Percentiles rank a stretch among this genome's conserved stretches.
Evolutionary conservation across 2,113 vertebrate genomes (phyloP).

Genomic region (Empidonax traillii): DNA sequence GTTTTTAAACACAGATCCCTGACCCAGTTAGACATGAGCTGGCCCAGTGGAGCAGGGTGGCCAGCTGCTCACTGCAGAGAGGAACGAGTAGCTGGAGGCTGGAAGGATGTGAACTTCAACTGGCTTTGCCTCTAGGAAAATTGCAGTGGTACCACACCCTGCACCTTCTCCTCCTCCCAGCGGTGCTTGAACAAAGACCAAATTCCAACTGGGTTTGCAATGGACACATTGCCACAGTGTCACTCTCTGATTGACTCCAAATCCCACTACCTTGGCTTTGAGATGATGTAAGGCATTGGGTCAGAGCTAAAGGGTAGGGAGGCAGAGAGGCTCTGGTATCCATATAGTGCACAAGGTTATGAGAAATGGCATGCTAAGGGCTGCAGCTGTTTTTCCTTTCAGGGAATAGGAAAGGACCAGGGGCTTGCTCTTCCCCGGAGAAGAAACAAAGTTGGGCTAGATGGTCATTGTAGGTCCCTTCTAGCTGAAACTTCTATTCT

Average conservation of each 20-base stretch:
- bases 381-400: neutral
- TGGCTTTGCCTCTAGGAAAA: constrained; percentile 6
- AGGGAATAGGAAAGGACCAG: neutral
- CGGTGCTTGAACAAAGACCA: neutral
- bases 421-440: neutral
- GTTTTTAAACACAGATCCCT: neutral
- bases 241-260: neutral
- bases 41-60: neutral
- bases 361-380: neutral
- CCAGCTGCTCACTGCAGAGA: neutral
- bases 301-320: rapidly evolving
- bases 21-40: neutral
- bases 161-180: neutral
- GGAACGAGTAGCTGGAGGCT: neutral
- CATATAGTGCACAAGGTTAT: neutral
- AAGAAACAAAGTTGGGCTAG: neutral
- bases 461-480: neutral
- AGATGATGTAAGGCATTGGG: neutral
- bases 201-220: neutral
- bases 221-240: neutral
- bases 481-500: neutral
- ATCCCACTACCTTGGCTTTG: rapidly evolving
- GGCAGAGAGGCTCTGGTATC: neutral
- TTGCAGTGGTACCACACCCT: neutral
- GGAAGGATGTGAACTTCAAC: neutral